Base-by-base conservation (phyloP, 2,797 vertebrate genomes). In the Lutjanus campechanus region DNA sequence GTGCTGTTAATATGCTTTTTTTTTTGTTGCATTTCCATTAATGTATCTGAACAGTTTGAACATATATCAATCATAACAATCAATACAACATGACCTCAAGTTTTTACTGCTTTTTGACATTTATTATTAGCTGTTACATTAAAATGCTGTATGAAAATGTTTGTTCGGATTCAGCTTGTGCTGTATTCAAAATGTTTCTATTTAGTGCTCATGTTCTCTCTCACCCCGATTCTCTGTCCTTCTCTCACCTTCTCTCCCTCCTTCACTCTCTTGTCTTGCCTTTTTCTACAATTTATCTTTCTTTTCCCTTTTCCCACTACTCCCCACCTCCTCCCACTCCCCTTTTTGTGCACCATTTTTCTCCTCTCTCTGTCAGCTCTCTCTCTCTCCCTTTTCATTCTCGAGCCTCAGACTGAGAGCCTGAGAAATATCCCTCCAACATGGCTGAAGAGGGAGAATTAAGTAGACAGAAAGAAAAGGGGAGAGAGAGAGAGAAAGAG, bases 351-450 rank as follows among this genome's bases (percentile, higher is more conserved):
- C 16, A 9, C 25, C 17, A 76, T 73, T 22, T 76, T 81, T 70
- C 77, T 50, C 72, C 54, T 77, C 41, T 58, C 55, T 67, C 54
- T 51, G 76, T 76, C 82, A 79, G 44, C 84, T 55, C 65, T 47
- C 58, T 55, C 65, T 47, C 58, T 49, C 73, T 64, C 44, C 44
- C 46, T 51, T 64, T 44, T 85, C 76, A 40, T 86, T 91, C 84
- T 83, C 29, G 36, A 76, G 79, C 78, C 53, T 79, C 60, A 61
- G 75, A 77, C 82, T 25, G 82, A 85, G 76, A 77, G 76, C 56
- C 77, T 58, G 71, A 89, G 68, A 89, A 85, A 68, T 84, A 87
- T 88, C 3, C 61, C 81, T 87, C 82, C 59, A 44, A 46, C 55
- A 46, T 41, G 63, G 76, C 79, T 69, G 76, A 74, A 66, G 50